These are phyloP conservation scores for Agrilus biguttatus DNA, from an alignment of 2,888 invertebrate species.

Conservation along the genomic window DNA sequence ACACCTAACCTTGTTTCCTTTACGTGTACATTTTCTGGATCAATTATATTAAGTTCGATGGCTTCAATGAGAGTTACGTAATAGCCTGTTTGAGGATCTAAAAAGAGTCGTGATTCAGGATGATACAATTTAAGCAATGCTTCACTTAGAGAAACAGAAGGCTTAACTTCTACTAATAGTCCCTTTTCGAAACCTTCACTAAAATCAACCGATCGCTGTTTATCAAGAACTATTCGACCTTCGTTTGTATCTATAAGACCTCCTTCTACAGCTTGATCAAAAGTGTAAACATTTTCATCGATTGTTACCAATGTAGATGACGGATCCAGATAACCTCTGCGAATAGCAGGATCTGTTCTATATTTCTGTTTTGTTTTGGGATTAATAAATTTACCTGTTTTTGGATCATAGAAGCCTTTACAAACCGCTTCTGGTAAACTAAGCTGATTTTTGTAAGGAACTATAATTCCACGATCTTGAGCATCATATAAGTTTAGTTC, in stretches of 20 bases:
- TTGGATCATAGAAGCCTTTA: conserved; percentile 78
- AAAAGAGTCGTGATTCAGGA: conserved; percentile 62
- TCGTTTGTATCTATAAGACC: conserved; percentile 62
- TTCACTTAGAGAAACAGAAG: conserved; percentile 69
- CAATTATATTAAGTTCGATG: conserved; percentile 64
- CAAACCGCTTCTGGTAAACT: conserved; percentile 82
- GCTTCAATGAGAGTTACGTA: conserved; percentile 71
- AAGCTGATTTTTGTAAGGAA: conserved; percentile 69
- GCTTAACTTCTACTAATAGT: conserved; percentile 63
- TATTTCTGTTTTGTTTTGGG: conserved; percentile 67
- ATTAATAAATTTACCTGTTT: conserved; percentile 68
- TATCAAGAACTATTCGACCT: conserved; percentile 50
- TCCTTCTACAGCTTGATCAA: conserved; percentile 66
- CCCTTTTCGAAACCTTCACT: conserved; percentile 77
- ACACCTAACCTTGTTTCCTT: conserved; percentile 62
- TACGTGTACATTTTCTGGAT: conserved; percentile 70
- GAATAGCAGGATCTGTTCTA: conserved; percentile 69
- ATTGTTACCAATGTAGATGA: conserved; percentile 75
- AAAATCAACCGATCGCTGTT: conserved; percentile 52
- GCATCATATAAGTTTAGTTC: conserved; percentile 72
- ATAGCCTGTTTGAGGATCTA: conserved; percentile 67
- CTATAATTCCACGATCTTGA: conserved; percentile 64
- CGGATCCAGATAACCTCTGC: conserved; percentile 70
- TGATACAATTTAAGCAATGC: conserved; percentile 70
- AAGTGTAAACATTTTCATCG: conserved; percentile 66